These are phyloP conservation scores for Cardiocondyla obscurior DNA, from an alignment of 1,140 invertebrate species.

Conservation along the genomic window DNA sequence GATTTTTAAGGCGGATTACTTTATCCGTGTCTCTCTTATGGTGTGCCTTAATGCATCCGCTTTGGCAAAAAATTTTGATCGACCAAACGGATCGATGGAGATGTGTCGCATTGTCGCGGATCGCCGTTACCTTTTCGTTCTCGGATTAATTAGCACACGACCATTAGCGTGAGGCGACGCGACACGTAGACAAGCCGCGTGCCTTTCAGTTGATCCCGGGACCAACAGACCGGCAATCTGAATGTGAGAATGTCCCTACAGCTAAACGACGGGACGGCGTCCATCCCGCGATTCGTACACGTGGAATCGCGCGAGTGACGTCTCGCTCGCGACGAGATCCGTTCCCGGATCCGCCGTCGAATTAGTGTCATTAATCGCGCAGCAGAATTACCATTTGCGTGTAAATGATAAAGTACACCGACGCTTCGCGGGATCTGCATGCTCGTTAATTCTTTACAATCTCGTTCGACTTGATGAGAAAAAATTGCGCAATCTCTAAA, in stretches of 20 bases:
- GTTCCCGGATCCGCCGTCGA: not conserved
- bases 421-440: not conserved
- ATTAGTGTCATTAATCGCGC: not conserved
- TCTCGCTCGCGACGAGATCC: not conserved
- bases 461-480: not conserved
- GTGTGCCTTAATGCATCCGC: not conserved
- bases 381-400: not conserved
- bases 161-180: constrained; percentile 23
- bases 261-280: not conserved
- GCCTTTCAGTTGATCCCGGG: not conserved
- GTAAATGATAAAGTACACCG: not conserved
- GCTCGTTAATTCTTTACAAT: not conserved
- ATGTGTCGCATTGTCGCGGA: not conserved
- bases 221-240: constrained; percentile 21
- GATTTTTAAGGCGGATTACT: not conserved
- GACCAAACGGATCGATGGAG: not conserved
- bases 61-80: not conserved
- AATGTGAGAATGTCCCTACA: constrained; percentile 34
- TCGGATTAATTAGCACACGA: constrained; percentile 18
- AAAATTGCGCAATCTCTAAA: not conserved
- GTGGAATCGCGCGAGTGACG: constrained; percentile 19
- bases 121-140: not conserved
- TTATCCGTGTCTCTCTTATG: not conserved
- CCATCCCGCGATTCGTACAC: not conserved
- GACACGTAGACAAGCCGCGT: constrained; percentile 43